These are phyloP conservation scores for Drosophila fulvimacula DNA, from an alignment of 2,888 invertebrate species.

Conservation along the genomic window DNA sequence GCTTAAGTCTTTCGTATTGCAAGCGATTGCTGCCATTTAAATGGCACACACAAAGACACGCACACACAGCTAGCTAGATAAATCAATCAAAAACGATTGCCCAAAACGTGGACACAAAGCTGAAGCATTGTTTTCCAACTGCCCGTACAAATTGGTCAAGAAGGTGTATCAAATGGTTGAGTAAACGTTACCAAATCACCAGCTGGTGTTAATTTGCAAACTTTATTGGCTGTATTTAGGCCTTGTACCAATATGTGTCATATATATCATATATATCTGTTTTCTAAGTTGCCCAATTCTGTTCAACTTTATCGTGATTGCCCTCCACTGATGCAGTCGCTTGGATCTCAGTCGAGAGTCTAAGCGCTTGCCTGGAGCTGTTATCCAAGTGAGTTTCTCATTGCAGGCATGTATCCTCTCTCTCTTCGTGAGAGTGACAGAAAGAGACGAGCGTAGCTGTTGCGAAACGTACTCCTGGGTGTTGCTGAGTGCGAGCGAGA, in stretches of 20 bases:
- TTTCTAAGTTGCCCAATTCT: slow-evolving; percentile 6
- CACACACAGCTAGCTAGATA: slow-evolving; percentile 4
- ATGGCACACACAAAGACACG: slow-evolving; percentile 25
- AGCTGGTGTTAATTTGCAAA: background rate
- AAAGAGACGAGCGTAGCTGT: background rate
- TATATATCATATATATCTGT: background rate
- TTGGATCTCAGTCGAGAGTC: background rate
- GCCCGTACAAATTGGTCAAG: slow-evolving; percentile 15
- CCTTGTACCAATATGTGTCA: background rate
- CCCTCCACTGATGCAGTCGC: background rate
- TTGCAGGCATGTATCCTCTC: background rate
- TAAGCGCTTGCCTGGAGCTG: background rate
- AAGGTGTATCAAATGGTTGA: slow-evolving; percentile 7
- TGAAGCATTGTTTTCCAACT: slow-evolving; percentile 30
- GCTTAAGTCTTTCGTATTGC: slow-evolving; percentile 64
- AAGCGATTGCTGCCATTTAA: slow-evolving; percentile 30
- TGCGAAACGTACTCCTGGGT: background rate
- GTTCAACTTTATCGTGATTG: background rate
- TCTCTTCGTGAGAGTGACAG: background rate
- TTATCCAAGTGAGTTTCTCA: background rate
- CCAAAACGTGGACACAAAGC: slow-evolving; percentile 36
- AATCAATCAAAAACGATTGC: slow-evolving; percentile 50
- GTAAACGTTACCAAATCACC: background rate
- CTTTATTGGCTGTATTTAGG: background rate
- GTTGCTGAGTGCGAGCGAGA: background rate